Conservation (phyloP, 37 sponge, comb jelly and placozoan species). For the Aphrocallistes beatrix region DNA sequence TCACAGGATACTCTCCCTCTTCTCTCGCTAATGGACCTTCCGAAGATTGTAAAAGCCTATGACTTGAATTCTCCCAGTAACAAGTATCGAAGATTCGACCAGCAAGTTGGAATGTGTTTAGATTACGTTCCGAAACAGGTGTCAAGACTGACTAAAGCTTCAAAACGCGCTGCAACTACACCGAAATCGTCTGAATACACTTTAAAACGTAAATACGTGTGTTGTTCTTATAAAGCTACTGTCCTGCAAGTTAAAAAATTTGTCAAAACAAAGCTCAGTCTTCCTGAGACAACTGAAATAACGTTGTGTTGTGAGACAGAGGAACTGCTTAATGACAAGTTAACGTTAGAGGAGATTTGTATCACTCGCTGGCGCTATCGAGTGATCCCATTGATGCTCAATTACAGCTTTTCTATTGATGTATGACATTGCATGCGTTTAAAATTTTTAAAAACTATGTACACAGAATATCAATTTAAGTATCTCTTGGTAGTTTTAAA, state of each 20-base stretch:
- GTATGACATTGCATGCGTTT: neutral
- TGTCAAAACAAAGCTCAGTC: neutral
- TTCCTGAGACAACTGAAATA: neutral
- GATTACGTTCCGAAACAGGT: neutral
- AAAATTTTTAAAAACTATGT: no score
- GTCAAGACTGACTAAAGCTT: neutral
- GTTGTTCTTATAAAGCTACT: conserved; percentile 6
- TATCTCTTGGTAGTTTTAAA: no score
- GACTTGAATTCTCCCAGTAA: neutral
- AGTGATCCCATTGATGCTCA: conserved; percentile 5
- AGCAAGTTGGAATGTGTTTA: conserved; percentile 2
- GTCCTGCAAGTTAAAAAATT: neutral
- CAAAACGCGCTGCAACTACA: neutral
- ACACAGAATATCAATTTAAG: no score
- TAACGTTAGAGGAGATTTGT: neutral
- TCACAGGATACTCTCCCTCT: conserved; percentile 13
- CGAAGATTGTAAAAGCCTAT: neutral
- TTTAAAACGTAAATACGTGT: neutral
- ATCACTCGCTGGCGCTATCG: conserved; percentile 10
- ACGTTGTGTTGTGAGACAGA: neutral
- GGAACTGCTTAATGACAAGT: neutral
- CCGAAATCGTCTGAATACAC: no score
- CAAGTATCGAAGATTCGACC: neutral
- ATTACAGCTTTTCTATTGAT: neutral
- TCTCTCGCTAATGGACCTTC: neutral